phyloP scores from a whole-genome alignment of 1,140 invertebrate species.

The Gonioctena quinquepunctata region DNA sequence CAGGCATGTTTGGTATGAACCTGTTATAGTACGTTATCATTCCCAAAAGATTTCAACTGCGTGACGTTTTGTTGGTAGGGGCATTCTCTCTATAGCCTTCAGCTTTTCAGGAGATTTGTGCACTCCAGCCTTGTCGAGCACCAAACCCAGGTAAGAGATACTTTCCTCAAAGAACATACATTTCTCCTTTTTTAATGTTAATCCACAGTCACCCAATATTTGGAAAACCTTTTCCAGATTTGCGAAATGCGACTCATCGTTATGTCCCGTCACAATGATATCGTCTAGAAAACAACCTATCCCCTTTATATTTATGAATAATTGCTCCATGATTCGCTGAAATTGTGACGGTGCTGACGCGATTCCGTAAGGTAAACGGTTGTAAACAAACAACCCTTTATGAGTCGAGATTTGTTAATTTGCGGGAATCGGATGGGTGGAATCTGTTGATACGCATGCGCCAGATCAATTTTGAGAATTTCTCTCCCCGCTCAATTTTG shows the following conservation, averaged over 20 bases:
- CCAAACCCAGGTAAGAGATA: slow-evolving; percentile 45
- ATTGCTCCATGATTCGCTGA: slow-evolving; percentile 47
- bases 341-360: slow-evolving; percentile 56
- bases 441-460: slow-evolving; percentile 53
- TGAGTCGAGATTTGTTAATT: slow-evolving; percentile 30
- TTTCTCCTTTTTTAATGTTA: slow-evolving; percentile 1
- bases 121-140: slow-evolving; percentile 46
- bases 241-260: slow-evolving; percentile 32
- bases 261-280: slow-evolving; percentile 26
- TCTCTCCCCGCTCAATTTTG: slow-evolving; percentile 38
- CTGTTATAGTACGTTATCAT: slow-evolving; percentile 45
- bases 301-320: slow-evolving; percentile 43
- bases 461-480: slow-evolving; percentile 52
- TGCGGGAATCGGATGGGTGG: slow-evolving; percentile 38
- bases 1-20: slow-evolving; percentile 47
- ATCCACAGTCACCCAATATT: slow-evolving; percentile 29
- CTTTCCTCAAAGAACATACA: neutral
- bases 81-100: slow-evolving; percentile 47
- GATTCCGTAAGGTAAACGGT: slow-evolving; percentile 58
- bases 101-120: slow-evolving; percentile 43
- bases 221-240: slow-evolving; percentile 10
- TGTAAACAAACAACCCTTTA: slow-evolving; percentile 47
- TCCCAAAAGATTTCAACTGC: slow-evolving; percentile 11
- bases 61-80: slow-evolving; percentile 33
- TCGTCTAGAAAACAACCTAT: slow-evolving; percentile 50